A percentile compares a stretch with the other conserved stretches of the same genome.
Evolutionary conservation across 2,113 vertebrate species (phyloP).

Genomic region (Syngnathus floridae): DNA sequence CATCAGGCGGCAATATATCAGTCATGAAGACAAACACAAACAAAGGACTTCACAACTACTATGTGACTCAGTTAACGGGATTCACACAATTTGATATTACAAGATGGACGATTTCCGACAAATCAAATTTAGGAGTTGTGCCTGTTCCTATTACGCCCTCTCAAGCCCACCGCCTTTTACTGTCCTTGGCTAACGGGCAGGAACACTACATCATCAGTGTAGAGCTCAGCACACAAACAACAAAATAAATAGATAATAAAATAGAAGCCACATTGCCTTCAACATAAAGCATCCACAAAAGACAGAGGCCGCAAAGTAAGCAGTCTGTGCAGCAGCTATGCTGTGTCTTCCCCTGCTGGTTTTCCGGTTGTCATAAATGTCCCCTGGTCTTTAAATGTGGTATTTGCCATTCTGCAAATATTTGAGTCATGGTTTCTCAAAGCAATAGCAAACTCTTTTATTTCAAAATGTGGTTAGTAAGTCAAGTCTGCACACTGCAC

Average conservation of each 20-base stretch:
- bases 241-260: conserved; percentile 38
- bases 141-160: conserved; percentile 19
- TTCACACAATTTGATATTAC: background rate
- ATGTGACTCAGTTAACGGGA: too few relatives aligned
- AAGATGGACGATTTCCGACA: conserved; percentile 24
- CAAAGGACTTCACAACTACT: too few relatives aligned
- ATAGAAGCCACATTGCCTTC: conserved; percentile 11
- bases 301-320: conserved; percentile 8
- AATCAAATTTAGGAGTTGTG: conserved; percentile 15
- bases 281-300: conserved; percentile 21
- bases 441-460: conserved; percentile 8
- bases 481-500: background rate
- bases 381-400: conserved; percentile 14
- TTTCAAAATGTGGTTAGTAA: background rate
- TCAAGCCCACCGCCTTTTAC: conserved; percentile 37
- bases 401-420: conserved; percentile 44
- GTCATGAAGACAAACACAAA: too few relatives aligned
- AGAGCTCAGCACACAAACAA: conserved; percentile 31
- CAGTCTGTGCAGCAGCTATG: background rate
- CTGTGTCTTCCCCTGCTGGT: background rate
- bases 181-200: conserved; percentile 52
- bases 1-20: too few relatives aligned
- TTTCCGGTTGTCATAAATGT: background rate
- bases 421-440: conserved; percentile 20
- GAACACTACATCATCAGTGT: conserved; percentile 48